phyloP scores from a whole-genome alignment of 2,888 invertebrate species.

The Halictus ligatus region DNA sequence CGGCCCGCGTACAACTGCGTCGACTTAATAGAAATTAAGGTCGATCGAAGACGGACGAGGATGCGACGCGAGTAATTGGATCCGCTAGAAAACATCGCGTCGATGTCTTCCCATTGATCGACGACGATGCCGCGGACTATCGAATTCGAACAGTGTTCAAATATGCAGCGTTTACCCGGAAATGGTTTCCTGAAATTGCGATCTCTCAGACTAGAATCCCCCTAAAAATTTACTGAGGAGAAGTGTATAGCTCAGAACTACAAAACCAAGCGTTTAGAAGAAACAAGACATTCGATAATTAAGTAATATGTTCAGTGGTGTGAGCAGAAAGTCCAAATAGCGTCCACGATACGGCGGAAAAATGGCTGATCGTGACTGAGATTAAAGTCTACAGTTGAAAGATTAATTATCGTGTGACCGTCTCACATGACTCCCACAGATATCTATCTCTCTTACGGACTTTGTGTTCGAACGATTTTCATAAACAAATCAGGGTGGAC shows the following conservation, averaged over 20 bases:
- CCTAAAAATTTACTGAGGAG: too few species aligned
- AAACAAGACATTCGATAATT: too few species aligned
- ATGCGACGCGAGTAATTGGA: slow-evolving; percentile 24
- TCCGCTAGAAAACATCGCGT: background rate
- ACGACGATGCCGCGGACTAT: background rate
- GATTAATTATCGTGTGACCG: background rate
- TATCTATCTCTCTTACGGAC: background rate
- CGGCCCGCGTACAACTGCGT: background rate
- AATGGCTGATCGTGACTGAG: background rate
- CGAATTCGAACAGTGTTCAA: background rate
- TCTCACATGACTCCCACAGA: background rate
- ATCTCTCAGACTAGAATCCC: too few species aligned
- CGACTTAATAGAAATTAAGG: slow-evolving; percentile 47
- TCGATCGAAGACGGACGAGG: slow-evolving; percentile 31
- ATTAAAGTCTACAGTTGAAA: background rate
- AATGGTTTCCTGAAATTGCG: too few species aligned
- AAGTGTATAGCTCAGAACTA: too few species aligned
- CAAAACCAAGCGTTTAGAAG: too few species aligned
- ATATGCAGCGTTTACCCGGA: background rate
- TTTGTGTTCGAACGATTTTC: background rate
- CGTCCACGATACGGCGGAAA: background rate
- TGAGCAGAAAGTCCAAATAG: too few species aligned
- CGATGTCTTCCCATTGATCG: background rate
- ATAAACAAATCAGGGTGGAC: background rate
- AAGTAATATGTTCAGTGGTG: too few species aligned